Conservation (phyloP, 2,113 vertebrate species). For the Elephantulus edwardii region DNA sequence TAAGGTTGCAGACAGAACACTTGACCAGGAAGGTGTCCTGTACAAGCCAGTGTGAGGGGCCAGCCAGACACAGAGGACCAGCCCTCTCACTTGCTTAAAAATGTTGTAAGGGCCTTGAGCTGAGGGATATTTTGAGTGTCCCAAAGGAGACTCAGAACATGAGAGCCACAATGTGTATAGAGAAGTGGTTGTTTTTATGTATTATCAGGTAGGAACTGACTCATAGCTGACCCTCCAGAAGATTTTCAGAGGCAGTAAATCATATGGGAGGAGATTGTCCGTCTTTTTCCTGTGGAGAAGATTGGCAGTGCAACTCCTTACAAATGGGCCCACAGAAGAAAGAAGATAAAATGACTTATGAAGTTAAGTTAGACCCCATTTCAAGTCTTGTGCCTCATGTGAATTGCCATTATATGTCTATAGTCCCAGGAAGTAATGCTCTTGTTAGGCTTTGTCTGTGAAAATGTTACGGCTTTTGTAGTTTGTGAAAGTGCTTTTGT, state of each 20-base stretch:
- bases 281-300: too few species aligned
- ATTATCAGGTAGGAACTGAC: too few species aligned
- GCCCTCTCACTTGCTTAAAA: not conserved
- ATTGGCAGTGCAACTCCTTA: too few species aligned
- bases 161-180: not conserved
- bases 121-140: not conserved
- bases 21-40: not conserved
- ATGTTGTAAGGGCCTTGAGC: not conserved
- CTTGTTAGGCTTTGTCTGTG: not conserved
- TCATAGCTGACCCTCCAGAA: too few species aligned
- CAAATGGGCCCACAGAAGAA: too few species aligned
- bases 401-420: not conserved
- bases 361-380: not conserved
- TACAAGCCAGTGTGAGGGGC: not conserved
- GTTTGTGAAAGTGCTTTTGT: not conserved
- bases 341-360: too few species aligned
- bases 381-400: not conserved
- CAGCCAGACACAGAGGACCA: not conserved
- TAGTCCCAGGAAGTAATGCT: not conserved
- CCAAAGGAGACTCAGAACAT: not conserved
- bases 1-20: not conserved
- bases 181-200: too few species aligned
- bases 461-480: constrained; percentile 8
- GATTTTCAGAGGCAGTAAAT: too few species aligned
- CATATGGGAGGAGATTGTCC: too few species aligned